Evolutionary conservation across 2,888 invertebrate genomes (phyloP), one percentile per base, ranked within the genome.

Genomic region (Morpho helenor): DNA sequence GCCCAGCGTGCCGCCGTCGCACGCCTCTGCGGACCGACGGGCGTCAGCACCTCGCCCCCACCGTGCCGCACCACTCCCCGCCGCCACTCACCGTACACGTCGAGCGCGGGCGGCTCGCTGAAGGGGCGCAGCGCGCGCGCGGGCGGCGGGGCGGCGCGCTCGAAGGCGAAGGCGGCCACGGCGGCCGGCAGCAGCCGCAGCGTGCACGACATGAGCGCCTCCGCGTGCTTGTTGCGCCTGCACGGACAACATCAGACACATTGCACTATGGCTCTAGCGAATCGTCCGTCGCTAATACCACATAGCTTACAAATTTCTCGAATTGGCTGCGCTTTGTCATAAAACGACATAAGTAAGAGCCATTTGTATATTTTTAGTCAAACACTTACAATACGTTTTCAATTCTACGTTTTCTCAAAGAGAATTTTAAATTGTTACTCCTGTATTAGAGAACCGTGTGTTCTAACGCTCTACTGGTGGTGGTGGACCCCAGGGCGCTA

Each of bases 151-250:
- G 52, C 63, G 7, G 57, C 53, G 23, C 59, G 52, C 52, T 47
- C 51, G n/a, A 60, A 49, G 59, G 61, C 64, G 55, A 53, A 74
- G 73, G 66, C 56, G 58, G 58, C 61, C 69, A 77, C 70, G 22
- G 3, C 69, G 23, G 41, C 57, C 42, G 84, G 84, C 70, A 86
- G 64, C 72, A 84, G 74, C 2, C 80, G 79, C 72, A 80, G 71
- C 63, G 75, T 57, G 7, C 62, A 52, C 57, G 63, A 4, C 65
- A 80, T 60, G 63, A 76, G 60, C 55, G 60, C 53, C 65, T 67
- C 74, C 42, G 69, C 68, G 69, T 69, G 73, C 42, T 65, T 61
- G 52, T 62, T 61, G 61, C 71, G 71, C 8, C 83, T 80, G 69
- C 7, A 8, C 51, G 45, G 5, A 43, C 16, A 43, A 43, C 46